phyloP scores from a whole-genome alignment of 1,140 invertebrate genomes.

The Solenopsis invicta region DNA sequence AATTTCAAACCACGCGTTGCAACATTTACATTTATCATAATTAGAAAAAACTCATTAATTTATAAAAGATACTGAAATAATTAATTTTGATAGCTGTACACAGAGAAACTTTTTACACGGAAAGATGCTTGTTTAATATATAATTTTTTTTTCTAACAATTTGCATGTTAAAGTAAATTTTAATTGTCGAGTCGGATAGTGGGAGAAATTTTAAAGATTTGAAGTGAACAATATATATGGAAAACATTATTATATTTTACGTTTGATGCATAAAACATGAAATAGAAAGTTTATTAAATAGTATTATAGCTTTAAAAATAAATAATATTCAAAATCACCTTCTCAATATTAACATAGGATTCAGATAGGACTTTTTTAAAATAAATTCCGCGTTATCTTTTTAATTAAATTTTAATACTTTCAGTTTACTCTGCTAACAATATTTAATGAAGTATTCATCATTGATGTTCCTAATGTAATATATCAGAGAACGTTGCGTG shows the following conservation, averaged over 20 bases:
- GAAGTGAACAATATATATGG: background rate
- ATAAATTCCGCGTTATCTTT: background rate
- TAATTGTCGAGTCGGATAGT: background rate
- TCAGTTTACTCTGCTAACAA: background rate
- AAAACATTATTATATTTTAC: background rate
- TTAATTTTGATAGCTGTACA: no score
- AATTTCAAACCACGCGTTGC: no score
- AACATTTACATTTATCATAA: no score
- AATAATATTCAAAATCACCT: no score
- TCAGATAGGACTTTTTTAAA: background rate
- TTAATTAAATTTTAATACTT: background rate
- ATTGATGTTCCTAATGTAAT: background rate
- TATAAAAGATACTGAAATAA: no score
- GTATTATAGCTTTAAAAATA: background rate
- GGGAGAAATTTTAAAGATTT: background rate
- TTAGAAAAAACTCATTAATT: no score
- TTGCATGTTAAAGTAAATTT: slow-evolving; percentile 5
- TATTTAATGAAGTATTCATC: background rate
- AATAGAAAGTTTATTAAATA: background rate
- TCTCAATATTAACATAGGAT: background rate
- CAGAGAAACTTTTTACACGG: no score
- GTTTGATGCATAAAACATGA: background rate
- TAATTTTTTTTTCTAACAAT: background rate
- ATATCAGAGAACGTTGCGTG: background rate
- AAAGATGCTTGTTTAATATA: background rate